These are phyloP conservation scores for Coptodon bakossiorum DNA, from an alignment of 2,113 vertebrate species.

Conservation along the genomic window DNA sequence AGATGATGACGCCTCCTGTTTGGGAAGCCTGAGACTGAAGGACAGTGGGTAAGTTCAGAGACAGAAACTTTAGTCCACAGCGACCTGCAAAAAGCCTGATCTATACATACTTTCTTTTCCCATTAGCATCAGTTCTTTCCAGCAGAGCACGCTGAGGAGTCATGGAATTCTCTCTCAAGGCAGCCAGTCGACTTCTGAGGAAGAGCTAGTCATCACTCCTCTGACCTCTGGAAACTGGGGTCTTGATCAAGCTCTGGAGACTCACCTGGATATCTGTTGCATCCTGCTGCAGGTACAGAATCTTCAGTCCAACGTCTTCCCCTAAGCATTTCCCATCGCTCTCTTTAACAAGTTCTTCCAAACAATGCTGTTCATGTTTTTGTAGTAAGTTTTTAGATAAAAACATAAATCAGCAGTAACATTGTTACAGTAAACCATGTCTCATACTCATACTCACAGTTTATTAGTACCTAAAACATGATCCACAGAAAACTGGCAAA, in stretches of 20 bases:
- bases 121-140: constrained; percentile 60
- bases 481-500: neutral
- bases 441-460: neutral
- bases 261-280: constrained; percentile 83
- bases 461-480: neutral
- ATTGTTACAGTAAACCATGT: neutral
- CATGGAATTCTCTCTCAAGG: constrained; percentile 49
- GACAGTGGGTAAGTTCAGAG: constrained; percentile 71
- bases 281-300: constrained; percentile 70
- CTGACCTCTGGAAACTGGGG: constrained; percentile 78
- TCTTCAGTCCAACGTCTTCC: neutral
- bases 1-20: constrained; percentile 79
- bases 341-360: neutral
- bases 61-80: neutral
- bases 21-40: constrained; percentile 75
- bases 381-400: neutral
- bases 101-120: neutral
- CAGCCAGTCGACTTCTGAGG: constrained; percentile 31
- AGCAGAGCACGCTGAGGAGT: constrained; percentile 57
- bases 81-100: neutral
- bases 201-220: constrained; percentile 19
- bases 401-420: neutral
- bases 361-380: neutral
- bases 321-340: neutral
- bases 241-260: constrained; percentile 76